A percentile compares a stretch with the other conserved stretches of the same genome.
Evolutionary conservation across 2,113 vertebrate species (phyloP).

Genomic region (Bos indicus): DNA sequence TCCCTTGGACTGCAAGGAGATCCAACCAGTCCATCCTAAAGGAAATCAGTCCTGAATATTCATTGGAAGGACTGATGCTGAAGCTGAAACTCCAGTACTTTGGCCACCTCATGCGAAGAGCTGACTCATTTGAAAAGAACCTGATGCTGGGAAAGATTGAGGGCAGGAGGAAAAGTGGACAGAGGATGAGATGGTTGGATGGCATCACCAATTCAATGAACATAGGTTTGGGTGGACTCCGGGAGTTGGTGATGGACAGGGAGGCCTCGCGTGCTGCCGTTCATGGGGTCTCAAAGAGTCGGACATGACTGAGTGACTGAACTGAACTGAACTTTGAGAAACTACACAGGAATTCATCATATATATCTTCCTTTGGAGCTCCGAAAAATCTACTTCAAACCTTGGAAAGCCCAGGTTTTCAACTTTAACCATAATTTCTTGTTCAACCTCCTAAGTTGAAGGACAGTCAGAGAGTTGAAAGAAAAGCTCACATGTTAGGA

Average conservation of each 20-base stretch:
- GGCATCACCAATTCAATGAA: neutral
- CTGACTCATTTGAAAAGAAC: neutral
- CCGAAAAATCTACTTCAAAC: neutral
- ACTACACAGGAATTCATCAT: neutral
- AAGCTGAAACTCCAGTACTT: neutral
- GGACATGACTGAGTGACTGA: neutral
- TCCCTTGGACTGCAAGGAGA: no score
- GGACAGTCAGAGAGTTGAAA: neutral
- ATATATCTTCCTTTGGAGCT: neutral
- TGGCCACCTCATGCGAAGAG: neutral
- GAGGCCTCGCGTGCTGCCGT: accelerated
- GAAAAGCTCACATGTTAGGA: neutral
- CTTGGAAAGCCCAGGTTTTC: neutral
- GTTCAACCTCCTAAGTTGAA: neutral
- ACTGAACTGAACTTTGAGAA: neutral
- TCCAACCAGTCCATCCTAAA: neutral
- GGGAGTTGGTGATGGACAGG: neutral
- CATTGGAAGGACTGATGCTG: neutral
- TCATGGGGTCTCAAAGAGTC: neutral
- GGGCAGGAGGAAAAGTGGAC: neutral
- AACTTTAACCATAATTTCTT: neutral
- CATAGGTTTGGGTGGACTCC: neutral
- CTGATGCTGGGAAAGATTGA: neutral
- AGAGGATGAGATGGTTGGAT: neutral
- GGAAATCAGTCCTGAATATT: neutral